Evolutionary conservation across 2,113 vertebrate genomes (phyloP), one percentile per base, ranked within the genome.

Genomic region (Cnemophilus loriae): DNA sequence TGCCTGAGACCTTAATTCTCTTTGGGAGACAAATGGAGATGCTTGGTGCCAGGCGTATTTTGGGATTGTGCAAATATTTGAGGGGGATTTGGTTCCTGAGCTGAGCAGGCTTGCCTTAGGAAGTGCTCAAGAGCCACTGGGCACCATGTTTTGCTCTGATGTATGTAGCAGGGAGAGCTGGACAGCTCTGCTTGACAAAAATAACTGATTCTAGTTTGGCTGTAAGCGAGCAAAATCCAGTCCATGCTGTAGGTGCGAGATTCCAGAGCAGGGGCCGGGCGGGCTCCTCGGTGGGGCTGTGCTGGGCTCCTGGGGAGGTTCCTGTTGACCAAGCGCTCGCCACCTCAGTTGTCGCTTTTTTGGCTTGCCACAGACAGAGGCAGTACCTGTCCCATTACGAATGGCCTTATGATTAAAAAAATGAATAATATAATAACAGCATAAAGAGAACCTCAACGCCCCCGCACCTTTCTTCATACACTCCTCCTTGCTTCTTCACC

Each of bases 211-310:
- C 0, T 20, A 21, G 10, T 55, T 37, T 6, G 71, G 24, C 16
- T 33, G 70, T 11, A 6, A 63, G 42, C 10, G 56, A 46, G 64
- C 46, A 35, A 35, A 42, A 86, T 77, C 35, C 42, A 0, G 41
- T 19, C 18, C 2, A 3, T 16, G 65, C 37, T 2, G 47, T 30
- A 8, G 0, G 3, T 6, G 37, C 1, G 1, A 12, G 9, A 39
- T n/a, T 67, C 12, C n/a, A 4, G 69, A 13, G 22, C 3, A 5
- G n/a, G 11, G 21, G 30, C 8, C 21, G 56, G 35, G 42, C 5
- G 0, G 41, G 20, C 32, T 27, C 24, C 46, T 27, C 21, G 4
- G 20, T 0, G 3, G 35, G 60, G 46, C 5, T 52, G 55, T 30
- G 68, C 39, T 3, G 64, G 28, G 39, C n/a, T 41, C 24, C 16